A percentile compares a stretch with the other conserved stretches of the same genome.
phyloP scores from a whole-genome alignment of 37 sponge, comb jelly and placozoan genomes.

The Ianthella basta region DNA sequence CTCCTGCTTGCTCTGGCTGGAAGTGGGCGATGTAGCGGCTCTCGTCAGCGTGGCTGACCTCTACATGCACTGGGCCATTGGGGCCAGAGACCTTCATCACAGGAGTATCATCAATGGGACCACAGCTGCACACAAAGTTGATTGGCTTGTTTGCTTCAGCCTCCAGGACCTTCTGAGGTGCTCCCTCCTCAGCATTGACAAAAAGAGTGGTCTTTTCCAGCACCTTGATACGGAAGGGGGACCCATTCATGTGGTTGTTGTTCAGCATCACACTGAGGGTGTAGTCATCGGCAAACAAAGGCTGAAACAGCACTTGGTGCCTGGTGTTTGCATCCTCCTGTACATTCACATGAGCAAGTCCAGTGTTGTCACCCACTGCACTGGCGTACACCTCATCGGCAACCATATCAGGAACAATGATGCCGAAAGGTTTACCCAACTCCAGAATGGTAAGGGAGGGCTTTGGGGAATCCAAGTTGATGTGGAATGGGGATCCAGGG shows the following conservation, averaged over 20 bases:
- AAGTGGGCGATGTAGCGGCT: conserved; percentile 25
- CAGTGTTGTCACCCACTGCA: conserved; percentile 51
- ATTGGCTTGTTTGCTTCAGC: conserved; percentile 38
- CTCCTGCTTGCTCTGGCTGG: conserved; percentile 29
- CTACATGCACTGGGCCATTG: conserved; percentile 31
- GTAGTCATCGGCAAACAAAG: conserved; percentile 57
- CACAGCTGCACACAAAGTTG: conserved; percentile 13
- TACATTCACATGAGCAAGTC: conserved; percentile 67
- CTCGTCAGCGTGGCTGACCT: conserved; percentile 42
- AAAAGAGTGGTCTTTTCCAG: conserved; percentile 17
- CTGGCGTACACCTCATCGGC: conserved; percentile 63
- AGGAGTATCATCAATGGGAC: conserved; percentile 38
- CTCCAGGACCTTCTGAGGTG: conserved; percentile 54
- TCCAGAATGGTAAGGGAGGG: conserved; percentile 50
- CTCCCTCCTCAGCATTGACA: conserved; percentile 6
- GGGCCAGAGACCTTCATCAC: conserved; percentile 60
- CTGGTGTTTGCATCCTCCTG: conserved; percentile 40
- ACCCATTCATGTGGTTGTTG: conserved; percentile 59
- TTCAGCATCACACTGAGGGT: conserved; percentile 60
- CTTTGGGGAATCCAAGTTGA: conserved; percentile 64
- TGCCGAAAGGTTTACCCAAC: conserved; percentile 50
- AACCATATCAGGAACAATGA: conserved; percentile 50
- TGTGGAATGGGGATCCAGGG: conserved; percentile 75
- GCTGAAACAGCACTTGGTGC: conserved; percentile 48
- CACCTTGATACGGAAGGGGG: conserved; percentile 66